Base-by-base conservation (phyloP, 2,113 vertebrate species). In the Eptesicus fuscus region DNA sequence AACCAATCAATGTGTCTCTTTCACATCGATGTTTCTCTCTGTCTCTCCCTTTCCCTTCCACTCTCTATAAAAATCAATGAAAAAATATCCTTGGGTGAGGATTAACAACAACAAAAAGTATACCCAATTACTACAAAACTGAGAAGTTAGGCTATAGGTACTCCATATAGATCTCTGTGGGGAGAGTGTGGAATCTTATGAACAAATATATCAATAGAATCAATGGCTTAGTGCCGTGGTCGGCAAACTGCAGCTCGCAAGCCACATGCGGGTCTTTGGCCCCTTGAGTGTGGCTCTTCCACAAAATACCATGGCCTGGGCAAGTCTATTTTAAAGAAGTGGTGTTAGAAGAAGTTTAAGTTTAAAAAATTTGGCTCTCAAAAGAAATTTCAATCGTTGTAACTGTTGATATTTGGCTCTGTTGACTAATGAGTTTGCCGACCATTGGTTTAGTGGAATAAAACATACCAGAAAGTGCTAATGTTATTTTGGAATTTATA, bases 101-200 rank as follows among this genome's bases (percentile, higher is more conserved):
- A 56, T 56, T 56, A 32, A 65, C 30, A 22, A 61, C 23, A 17
- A 4, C 88, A 91, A 93, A 93, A 65, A 5, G 10, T 5, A 59
- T 13, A 23, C 4, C 17, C 10, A 95, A 93, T 77, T 87, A 80
- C 22, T 71, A 95, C 49, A 30, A 91, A 86, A 89, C 13, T 63
- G n/a, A 85, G 11, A 92, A 69, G 44, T 87, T 20, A 51, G 6
- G 4, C 47, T 92, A 90, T 28, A 92, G 42, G n/a, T 70, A 88
- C 28, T 90, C 22, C 59, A 88, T 20, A 76, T 1, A 88, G 3
- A n/a, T 18, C 77, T 93, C 30, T 85, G 37, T 74, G 35, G 32
- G 88, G 82, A 91, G n/a, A 18, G 10, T 85, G 4, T 69, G 77
- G 22, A 73, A 94, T 74, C 78, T 93, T 87, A 86, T 94, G 37